Conservation (phyloP, 2,797 vertebrate species). For the Clarias fuscus region DNA sequence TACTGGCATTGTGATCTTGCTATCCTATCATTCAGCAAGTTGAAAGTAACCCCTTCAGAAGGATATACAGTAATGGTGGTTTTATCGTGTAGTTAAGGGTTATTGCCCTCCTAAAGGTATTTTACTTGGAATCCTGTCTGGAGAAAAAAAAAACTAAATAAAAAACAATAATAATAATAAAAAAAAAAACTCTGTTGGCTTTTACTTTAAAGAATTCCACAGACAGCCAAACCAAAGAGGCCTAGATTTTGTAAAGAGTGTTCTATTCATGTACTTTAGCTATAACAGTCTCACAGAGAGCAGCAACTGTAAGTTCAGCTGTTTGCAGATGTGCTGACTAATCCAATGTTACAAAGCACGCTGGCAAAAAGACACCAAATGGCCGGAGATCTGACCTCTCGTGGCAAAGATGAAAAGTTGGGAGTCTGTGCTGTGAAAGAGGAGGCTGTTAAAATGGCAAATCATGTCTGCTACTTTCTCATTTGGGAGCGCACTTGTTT, state of each 20-base stretch:
- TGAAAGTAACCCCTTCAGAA: not conserved
- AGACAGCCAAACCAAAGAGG: not conserved
- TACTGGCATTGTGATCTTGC: not conserved
- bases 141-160: not conserved
- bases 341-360: not conserved
- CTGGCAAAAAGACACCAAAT: constrained; percentile 4
- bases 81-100: not conserved
- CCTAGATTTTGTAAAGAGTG: not conserved
- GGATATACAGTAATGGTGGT: not conserved
- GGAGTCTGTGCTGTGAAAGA: constrained; percentile 37
- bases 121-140: not conserved
- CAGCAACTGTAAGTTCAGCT: not conserved
- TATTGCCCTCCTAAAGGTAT: not conserved
- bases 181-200: not conserved
- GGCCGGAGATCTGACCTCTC: constrained; percentile 25
- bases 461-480: constrained; percentile 53
- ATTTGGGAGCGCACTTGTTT: constrained; percentile 61
- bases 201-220: not conserved
- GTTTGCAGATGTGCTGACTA: constrained; percentile 2
- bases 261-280: not conserved
- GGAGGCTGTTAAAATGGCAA: constrained; percentile 49
- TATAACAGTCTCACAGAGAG: not conserved
- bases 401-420: constrained; percentile 31
- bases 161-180: too few species aligned
- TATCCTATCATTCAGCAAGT: not conserved